Conservation (phyloP, 2,113 vertebrate genomes). For the Psophia crepitans region DNA sequence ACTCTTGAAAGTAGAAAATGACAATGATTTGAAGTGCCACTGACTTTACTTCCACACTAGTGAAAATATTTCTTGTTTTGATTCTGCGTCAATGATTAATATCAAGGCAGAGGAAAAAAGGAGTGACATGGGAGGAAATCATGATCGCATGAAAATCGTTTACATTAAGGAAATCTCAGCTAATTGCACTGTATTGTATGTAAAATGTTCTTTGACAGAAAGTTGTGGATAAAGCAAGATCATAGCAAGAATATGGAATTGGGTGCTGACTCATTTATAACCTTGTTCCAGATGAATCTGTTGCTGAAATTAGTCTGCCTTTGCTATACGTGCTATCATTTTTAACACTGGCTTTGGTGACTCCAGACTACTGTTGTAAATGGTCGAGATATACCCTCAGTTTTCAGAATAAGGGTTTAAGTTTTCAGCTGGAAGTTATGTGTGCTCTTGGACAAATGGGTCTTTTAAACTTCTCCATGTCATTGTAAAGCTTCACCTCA, state of each 20-base stretch:
- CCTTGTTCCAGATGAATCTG: accelerated
- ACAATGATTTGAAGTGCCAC: background rate
- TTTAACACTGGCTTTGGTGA: background rate
- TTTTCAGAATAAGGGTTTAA: background rate
- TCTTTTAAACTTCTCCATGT: background rate
- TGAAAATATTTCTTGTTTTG: background rate
- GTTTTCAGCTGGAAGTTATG: background rate
- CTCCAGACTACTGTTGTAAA: background rate
- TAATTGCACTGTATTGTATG: background rate
- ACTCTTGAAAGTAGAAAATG: background rate
- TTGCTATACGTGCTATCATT: background rate
- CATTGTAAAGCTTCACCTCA: background rate
- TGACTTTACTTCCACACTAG: background rate
- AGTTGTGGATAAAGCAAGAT: background rate
- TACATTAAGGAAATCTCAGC: background rate
- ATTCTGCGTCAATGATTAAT: background rate
- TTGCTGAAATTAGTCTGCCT: background rate
- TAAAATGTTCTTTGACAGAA: background rate
- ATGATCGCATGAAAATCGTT: background rate
- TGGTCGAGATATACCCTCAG: background rate
- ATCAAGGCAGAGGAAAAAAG: background rate
- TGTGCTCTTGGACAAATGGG: accelerated
- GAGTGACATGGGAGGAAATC: background rate
- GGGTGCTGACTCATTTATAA: background rate
- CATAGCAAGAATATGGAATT: background rate